Evolutionary conservation across 2,888 invertebrate genomes (phyloP), one percentile per base, ranked within the genome.

Genomic region (Pteria penguin): DNA sequence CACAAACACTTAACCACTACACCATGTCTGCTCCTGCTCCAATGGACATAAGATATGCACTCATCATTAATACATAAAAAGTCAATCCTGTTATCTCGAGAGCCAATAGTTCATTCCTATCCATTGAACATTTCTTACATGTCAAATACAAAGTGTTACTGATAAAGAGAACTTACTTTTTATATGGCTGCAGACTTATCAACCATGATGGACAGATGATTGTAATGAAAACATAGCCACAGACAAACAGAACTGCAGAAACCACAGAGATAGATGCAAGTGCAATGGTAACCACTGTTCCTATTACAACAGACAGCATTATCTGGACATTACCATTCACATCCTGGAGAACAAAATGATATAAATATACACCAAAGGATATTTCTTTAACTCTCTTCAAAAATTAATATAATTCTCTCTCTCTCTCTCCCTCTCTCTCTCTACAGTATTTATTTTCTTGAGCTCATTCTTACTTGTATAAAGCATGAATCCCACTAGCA

Each of bases 121-220:
- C n/a, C n/a, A n/a, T n/a, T n/a, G n/a, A n/a, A n/a, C n/a, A n/a
- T n/a, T n/a, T n/a, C n/a, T n/a, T n/a, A n/a, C n/a, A n/a, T n/a
- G n/a, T n/a, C n/a, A n/a, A n/a, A n/a, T n/a, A n/a, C n/a, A n/a
- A n/a, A n/a, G n/a, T n/a, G 4, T 4, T 8, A 14, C 36, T 18
- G 4, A 63, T 8, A n/a, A 66, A 22, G 29, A 36, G 1, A 33
- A 86, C 90, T 87, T 82, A 93, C 91, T 92, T 92, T 89, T 93
- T 93, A 65, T 88, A 90, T 24, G 89, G 88, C 82, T 93, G 93
- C 72, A 93, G 86, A 8, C 80, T 82, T 36, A 92, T 87, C 18
- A 93, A 85, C 88, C 91, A 90, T 1, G 86, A 86, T 4, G 93
- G 93, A 81, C 93, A 93, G 29, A 91, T 76, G 76, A 93, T 90